Evolutionary conservation across 2,797 vertebrate genomes (phyloP), one percentile per base, ranked within the genome.

Genomic region (Rhodeus uyekii): DNA sequence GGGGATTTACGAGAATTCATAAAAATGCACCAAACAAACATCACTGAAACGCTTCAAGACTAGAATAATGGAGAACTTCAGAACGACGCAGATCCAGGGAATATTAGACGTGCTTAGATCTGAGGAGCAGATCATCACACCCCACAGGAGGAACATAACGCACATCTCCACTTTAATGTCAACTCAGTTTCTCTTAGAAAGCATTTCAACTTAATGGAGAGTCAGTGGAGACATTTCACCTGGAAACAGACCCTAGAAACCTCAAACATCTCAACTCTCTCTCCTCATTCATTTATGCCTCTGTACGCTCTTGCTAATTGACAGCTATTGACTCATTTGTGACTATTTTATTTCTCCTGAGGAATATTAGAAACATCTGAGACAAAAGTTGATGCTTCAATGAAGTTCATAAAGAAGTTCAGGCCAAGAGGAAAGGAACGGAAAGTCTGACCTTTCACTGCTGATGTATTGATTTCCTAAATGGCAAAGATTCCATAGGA

Each of bases 401-500:
- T 67, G 64, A 67, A 67, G 65, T 24, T 42, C 65, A 64, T 8
- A 42, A 12, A 42, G 38, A 53, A 55, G 72, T 29, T 48, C 50
- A 63, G 64, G 22, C 12, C 34, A 22, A 79, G 38, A 77, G 73
- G 22, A 39, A 22, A 72, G 32, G 9, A 48, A 42, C 71, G 74
- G 13, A 42, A 38, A 46, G 24, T 5, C 64, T 69, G 24, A 63
- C 46, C 60, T 60, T 65, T 65, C 24, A 34, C 9, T 8, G 19
- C 3, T 34, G 14, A 19, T 29, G 72, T 39, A 83, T 83, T 36
- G 61, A 83, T 78, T 71, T 78, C 55, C 32, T 82, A 75, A 79
- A 83, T 78, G 67, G 58, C 73, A 69, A 50, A 42, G 73, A 67
- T 77, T 80, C 61, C 9, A 67, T 55, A 44, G 60, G 53, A 36